Conservation (phyloP, 1,140 invertebrate genomes). For the Brachionus asplanchnoidis region DNA sequence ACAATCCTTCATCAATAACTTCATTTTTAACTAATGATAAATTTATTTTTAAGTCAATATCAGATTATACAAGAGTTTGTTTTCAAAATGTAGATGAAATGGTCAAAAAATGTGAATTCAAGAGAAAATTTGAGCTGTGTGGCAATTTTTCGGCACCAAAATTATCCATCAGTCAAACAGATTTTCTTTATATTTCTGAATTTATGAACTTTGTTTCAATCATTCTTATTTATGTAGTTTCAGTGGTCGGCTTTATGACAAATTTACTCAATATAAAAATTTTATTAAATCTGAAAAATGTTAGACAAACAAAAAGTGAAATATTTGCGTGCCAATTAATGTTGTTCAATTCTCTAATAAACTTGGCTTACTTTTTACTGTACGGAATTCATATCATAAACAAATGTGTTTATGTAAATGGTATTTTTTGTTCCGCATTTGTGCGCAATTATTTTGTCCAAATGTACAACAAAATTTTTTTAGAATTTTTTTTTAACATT, state of each 20-base stretch:
- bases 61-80: not conserved
- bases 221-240: not conserved
- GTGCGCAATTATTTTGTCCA: not conserved
- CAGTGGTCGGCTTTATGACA: not conserved
- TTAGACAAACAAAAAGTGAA: not conserved
- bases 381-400: not conserved
- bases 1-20: not conserved
- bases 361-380: not conserved
- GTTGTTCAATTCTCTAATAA: not conserved
- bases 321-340: not conserved
- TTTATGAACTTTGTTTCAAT: not conserved
- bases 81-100: not conserved
- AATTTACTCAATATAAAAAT: not conserved
- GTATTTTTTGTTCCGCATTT: not conserved
- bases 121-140: not conserved
- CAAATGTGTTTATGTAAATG: not conserved
- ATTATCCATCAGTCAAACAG: not conserved
- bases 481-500: not conserved
- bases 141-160: not conserved
- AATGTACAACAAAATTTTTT: not conserved
- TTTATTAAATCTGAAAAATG: not conserved
- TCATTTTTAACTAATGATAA: not conserved
- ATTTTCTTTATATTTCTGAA: not conserved
- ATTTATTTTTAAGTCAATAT: not conserved
- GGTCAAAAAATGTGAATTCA: not conserved